Conservation (phyloP, 2,797 vertebrate genomes). For the Sus cebifrons region DNA sequence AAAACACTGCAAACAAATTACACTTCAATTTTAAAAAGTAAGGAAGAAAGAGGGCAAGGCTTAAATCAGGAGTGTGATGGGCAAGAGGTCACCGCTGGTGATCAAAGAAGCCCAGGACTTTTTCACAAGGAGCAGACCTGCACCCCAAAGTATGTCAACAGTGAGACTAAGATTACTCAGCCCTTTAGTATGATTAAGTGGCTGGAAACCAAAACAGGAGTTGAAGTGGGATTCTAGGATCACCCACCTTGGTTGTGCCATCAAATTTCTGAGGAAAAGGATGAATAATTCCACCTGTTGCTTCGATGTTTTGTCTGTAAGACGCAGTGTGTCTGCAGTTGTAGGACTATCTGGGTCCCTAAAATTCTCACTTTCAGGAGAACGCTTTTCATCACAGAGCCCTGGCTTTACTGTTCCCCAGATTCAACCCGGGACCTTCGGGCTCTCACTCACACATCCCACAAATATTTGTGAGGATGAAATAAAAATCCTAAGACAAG, state of each 20-base stretch:
- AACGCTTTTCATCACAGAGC: background rate
- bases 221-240: slow-evolving; percentile 13
- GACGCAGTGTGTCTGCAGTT: background rate
- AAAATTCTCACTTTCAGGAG: background rate
- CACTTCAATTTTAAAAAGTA: background rate
- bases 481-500: background rate
- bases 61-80: background rate
- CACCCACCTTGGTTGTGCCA: background rate
- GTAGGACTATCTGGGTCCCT: background rate
- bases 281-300: slow-evolving; percentile 10
- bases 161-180: background rate
- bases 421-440: background rate
- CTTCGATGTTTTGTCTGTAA: background rate
- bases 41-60: background rate
- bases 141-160: background rate
- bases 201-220: background rate
- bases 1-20: background rate
- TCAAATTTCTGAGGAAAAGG: slow-evolving; percentile 41
- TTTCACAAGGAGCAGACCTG: background rate
- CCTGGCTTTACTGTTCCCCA: background rate
- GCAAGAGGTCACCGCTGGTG: background rate
- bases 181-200: background rate
- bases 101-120: background rate
- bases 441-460: background rate
- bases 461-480: background rate